Percentiles rank a stretch among this genome's conserved stretches.
These are phyloP conservation scores for Eospalax fontanierii DNA, from an alignment of 2,797 vertebrate genomes.

Conservation along the genomic window DNA sequence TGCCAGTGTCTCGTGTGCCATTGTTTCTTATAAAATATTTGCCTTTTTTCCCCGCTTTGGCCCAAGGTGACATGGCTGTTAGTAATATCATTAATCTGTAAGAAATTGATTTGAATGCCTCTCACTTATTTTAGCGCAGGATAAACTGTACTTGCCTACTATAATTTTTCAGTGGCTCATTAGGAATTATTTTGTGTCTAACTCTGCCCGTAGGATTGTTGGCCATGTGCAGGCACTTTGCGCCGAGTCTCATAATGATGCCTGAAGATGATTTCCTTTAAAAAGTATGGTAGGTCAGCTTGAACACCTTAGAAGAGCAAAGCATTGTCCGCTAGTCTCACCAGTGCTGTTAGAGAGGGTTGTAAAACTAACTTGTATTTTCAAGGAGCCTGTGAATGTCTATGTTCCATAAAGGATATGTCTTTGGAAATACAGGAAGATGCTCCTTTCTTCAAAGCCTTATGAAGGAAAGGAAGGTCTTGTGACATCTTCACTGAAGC, in stretches of 20 bases:
- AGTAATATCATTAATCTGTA: conserved; percentile 78
- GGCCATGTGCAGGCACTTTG: not conserved
- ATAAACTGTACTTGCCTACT: conserved; percentile 64
- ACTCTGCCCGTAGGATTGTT: conserved; percentile 53
- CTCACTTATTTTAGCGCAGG: conserved; percentile 60
- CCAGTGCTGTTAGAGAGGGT: not conserved
- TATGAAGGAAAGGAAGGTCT: not conserved
- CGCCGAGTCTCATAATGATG: not conserved
- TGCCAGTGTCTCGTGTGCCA: not conserved
- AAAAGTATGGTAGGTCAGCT: not conserved
- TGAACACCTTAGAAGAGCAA: not conserved
- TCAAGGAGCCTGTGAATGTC: not conserved
- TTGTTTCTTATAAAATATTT: conserved; percentile 53
- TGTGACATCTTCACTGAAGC: not conserved
- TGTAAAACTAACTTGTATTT: not conserved
- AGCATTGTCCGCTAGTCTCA: not conserved
- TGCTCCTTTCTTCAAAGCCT: not conserved
- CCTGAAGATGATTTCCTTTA: conserved; percentile 46
- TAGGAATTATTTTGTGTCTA: conserved; percentile 81
- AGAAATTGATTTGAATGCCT: conserved; percentile 75
- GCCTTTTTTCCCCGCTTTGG: conserved; percentile 13
- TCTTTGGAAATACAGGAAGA: not conserved
- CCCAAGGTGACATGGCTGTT: conserved; percentile 70
- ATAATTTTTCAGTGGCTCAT: conserved; percentile 67
- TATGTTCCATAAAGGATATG: not conserved